Evolutionary conservation across 2,888 invertebrate genomes (phyloP), one percentile per base, ranked within the genome.

Genomic region (Watsonalla binaria): DNA sequence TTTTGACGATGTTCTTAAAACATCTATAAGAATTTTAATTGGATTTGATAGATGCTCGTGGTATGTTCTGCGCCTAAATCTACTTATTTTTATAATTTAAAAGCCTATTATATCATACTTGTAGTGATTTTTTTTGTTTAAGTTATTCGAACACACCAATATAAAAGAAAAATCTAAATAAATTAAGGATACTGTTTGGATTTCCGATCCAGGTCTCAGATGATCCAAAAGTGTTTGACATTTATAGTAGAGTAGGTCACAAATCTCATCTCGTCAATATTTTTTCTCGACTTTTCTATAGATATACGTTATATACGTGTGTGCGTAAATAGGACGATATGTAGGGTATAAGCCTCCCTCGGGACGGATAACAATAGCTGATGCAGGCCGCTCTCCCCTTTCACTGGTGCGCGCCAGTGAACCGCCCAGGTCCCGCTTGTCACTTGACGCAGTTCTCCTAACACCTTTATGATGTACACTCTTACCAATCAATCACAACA

Each of bases 331-430:
- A 77, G 86, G 84, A 66, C 86, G 83, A 77, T 75, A 80, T 76
- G 72, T 78, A 74, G 70, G 76, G 66, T 24, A 24, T 24, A 72
- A 77, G 78, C 82, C 81, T 84, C 88, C 80, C 82, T 61, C 65
- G 86, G 89, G 90, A 84, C 74, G 78, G 79, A 82, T 77, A 86
- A 90, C 89, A 90, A 90, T 89, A 89, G 88, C 83, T 75, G 78
- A 79, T 80, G 74, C 77, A 79, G 75, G 72, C 76, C 76, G 72
- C 77, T 77, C 79, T 79, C 82, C 82, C 86, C 82, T 81, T 74
- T 72, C 71, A 88, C 72, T 84, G 87, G 88, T 88, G 84, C 90
- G 90, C 82, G 86, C 86, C 78, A 89, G 76, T 88, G 88, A 85
- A 74, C 79, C 76, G 74, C 76, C 76, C 74, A 76, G 77, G 76